phyloP scores from a whole-genome alignment of 1,140 invertebrate genomes.

The Theocolax elegans region DNA sequence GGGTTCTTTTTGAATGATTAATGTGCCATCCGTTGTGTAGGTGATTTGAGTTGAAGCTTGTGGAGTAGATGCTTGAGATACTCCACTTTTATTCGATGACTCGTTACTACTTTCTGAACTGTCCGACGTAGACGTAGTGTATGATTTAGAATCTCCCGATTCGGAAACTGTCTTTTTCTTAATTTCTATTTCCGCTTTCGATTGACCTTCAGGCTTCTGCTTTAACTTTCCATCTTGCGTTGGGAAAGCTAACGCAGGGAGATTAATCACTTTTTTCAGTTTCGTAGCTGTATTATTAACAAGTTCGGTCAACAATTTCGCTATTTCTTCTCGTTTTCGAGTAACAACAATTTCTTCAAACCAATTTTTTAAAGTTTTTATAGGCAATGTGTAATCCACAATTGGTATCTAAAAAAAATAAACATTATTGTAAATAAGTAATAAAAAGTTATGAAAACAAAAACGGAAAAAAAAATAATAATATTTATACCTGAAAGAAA shows the following conservation, averaged over 20 bases:
- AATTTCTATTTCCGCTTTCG: constrained; percentile 50
- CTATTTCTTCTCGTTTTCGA: constrained; percentile 82
- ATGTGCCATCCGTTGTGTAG: constrained; percentile 21
- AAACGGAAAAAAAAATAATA: too few species aligned
- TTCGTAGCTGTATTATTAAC: constrained; percentile 73
- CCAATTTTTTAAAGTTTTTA: constrained; percentile 80
- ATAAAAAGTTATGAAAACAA: too few species aligned
- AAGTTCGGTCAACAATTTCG: constrained; percentile 76
- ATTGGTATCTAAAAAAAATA: constrained; percentile 74
- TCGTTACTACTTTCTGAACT: constrained; percentile 36
- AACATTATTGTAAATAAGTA: neutral
- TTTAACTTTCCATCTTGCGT: constrained; percentile 63
- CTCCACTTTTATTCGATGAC: neutral
- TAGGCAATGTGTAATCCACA: constrained; percentile 78
- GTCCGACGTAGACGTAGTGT: constrained; percentile 37
- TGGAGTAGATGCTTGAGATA: constrained; percentile 1
- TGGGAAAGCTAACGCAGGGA: constrained; percentile 64
- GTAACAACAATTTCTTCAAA: constrained; percentile 83
- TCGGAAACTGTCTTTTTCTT: constrained; percentile 54
- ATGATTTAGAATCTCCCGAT: constrained; percentile 40
- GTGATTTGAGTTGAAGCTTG: constrained; percentile 21
- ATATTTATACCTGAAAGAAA: constrained; percentile 83
- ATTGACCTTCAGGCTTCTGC: constrained; percentile 51
- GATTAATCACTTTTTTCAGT: constrained; percentile 57
- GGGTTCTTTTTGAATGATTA: constrained; percentile 28